A percentile compares a stretch with the other conserved stretches of the same genome.
These are phyloP conservation scores for Medauroidea extradentata DNA, from an alignment of 1,140 invertebrate species.

Conservation along the genomic window DNA sequence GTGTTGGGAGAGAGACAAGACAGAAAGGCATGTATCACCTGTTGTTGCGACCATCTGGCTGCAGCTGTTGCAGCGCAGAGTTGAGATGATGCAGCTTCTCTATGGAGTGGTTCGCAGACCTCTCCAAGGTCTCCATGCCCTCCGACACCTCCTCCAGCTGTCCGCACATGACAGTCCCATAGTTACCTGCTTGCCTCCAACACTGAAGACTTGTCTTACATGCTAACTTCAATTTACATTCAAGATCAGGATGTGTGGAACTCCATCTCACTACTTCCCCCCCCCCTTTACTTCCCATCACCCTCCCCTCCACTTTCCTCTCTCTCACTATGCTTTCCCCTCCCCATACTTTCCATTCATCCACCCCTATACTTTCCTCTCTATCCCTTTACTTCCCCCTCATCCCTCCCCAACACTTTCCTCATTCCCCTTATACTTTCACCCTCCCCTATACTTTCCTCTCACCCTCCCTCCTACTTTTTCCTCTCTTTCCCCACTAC, in stretches of 20 bases:
- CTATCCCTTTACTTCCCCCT: too few relatives aligned
- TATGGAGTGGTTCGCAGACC: constrained; percentile 1
- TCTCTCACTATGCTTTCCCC: too few relatives aligned
- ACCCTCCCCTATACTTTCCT: too few relatives aligned
- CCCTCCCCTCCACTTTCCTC: too few relatives aligned
- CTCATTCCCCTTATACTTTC: too few relatives aligned
- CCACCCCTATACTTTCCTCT: too few relatives aligned
- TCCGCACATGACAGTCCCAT: background rate
- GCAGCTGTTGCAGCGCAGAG: background rate
- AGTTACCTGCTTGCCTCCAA: background rate
- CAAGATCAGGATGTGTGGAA: background rate
- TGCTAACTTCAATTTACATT: background rate
- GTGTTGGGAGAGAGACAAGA: background rate
- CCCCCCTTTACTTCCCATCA: background rate
- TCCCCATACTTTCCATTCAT: too few relatives aligned
- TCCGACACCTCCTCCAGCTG: constrained; percentile 3
- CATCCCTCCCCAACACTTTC: too few relatives aligned
- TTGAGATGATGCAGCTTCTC: background rate
- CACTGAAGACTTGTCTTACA: too few relatives aligned
- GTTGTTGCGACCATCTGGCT: background rate
- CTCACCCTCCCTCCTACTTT: too few relatives aligned
- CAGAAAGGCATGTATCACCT: background rate
- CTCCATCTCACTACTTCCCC: background rate
- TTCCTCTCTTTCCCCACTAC: too few relatives aligned
- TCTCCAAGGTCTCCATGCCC: background rate